Percentiles rank a stretch among this genome's conserved stretches.
Evolutionary conservation across 2,113 vertebrate species (phyloP).

Genomic region (Elaphurus davidianus): DNA sequence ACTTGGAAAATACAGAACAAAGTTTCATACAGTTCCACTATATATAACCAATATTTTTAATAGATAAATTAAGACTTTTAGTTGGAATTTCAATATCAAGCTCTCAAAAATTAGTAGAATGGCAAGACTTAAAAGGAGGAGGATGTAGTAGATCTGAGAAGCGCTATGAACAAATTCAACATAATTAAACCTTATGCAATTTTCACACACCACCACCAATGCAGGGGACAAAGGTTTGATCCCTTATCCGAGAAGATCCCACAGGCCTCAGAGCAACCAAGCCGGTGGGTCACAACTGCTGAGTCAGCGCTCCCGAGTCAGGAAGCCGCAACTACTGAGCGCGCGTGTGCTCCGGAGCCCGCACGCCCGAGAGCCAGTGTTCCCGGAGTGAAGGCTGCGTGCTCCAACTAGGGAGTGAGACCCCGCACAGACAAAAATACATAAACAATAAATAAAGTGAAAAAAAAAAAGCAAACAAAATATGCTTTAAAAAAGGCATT

Average conservation of each 20-base stretch:
- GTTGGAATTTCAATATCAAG: not conserved
- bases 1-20: not conserved
- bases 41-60: not conserved
- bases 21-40: not conserved
- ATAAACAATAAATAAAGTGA: not conserved
- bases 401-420: accelerated
- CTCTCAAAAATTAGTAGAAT: not conserved
- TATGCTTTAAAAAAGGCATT: not conserved
- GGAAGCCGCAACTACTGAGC: accelerated
- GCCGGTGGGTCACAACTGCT: not conserved
- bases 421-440: not conserved
- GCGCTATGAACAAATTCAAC: not conserved
- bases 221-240: not conserved
- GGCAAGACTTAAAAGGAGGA: not conserved
- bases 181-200: not conserved
- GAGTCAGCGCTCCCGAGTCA: not conserved
- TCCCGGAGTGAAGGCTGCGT: not conserved
- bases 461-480: not conserved
- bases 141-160: not conserved
- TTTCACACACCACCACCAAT: not conserved
- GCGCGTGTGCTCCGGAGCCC: accelerated
- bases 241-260: not conserved
- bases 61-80: not conserved
- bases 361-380: accelerated
- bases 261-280: not conserved